Base-by-base conservation (phyloP, 1,140 invertebrate species). In the Heterodera schachtii region DNA sequence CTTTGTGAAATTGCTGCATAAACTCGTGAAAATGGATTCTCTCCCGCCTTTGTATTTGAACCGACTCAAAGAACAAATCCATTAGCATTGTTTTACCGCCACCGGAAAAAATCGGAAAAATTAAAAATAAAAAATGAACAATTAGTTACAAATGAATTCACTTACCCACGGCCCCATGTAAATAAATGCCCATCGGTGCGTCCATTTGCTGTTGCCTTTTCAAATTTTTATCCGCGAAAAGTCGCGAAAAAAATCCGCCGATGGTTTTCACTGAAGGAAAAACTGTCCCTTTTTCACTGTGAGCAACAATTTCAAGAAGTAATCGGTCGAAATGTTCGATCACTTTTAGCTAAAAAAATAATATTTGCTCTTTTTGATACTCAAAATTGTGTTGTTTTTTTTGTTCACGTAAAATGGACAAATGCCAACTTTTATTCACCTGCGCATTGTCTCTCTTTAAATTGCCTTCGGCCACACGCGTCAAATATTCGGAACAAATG, bases 11-110 rank as follows among this genome's bases (percentile, higher is more conserved):
- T 90, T 96, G 94, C 64, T 96, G 92, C 97, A 99, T 99, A 88
- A 99, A 99, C 71, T 94, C 93, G 90, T 98, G 94, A 90, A 99
- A 99, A 91, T 99, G 97, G 9, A 98, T 94, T 81, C 96, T 92
- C 84, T 93, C 91, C 90, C 97, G 97, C 71, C 88, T 90, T 64
- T 88, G 84, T 91, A 91, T 84, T 92, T 88, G 90, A 90, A 93
- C 93, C 86, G 93, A 93, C 88, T 95, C 93, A 92, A 94, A 96
- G 91, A 99, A 98, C 84, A 98, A 90, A 91, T 99, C 97, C 97
- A 99, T 99, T 44, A 99, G 91, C 94, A 98, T 98, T 13, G 97
- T 99, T 93, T 99, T 97, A 79, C 96, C 96, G 88, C 95, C 94
- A 71, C 96, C 95, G 85, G 96, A 94, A 84, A 73, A 73, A 76